phyloP scores from a whole-genome alignment of 1,140 invertebrate species.

The Coptotermes formosanus region DNA sequence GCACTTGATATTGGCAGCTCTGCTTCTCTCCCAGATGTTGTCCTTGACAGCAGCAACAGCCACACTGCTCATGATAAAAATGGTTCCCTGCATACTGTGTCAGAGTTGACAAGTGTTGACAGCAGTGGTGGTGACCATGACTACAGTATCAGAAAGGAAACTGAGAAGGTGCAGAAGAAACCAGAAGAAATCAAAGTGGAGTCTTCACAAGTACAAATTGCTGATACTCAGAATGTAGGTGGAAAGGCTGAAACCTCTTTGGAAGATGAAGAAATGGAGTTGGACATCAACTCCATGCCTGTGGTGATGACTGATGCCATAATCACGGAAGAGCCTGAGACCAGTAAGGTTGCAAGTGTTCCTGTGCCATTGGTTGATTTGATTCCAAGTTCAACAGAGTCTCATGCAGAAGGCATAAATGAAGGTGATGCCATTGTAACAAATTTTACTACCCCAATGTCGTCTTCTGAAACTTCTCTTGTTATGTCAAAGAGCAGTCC shows the following conservation, averaged over 20 bases:
- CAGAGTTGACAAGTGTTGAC: neutral
- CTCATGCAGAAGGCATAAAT: neutral
- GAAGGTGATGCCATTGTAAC: neutral
- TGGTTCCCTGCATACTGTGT: neutral
- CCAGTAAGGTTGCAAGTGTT: neutral
- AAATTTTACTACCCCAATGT: neutral
- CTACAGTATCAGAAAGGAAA: neutral
- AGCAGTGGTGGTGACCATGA: conserved; percentile 18
- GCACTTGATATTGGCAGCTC: neutral
- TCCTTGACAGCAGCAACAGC: conserved; percentile 3
- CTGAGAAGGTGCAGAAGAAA: neutral
- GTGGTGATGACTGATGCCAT: conserved; percentile 61
- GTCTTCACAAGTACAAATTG: neutral
- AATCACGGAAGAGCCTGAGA: conserved; percentile 32
- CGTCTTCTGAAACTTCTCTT: neutral
- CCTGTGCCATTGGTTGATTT: neutral
- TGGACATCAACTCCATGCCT: conserved; percentile 72
- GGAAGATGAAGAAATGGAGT: conserved; percentile 56
- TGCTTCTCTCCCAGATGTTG: neutral
- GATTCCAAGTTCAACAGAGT: conserved; percentile 19
- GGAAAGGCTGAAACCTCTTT: conserved; percentile 26
- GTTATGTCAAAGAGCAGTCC: neutral
- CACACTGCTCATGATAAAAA: neutral
- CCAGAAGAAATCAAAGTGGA: neutral
- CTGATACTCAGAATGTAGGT: neutral